Base-by-base conservation (phyloP, 2,113 vertebrate genomes). In the Proteles cristata region DNA sequence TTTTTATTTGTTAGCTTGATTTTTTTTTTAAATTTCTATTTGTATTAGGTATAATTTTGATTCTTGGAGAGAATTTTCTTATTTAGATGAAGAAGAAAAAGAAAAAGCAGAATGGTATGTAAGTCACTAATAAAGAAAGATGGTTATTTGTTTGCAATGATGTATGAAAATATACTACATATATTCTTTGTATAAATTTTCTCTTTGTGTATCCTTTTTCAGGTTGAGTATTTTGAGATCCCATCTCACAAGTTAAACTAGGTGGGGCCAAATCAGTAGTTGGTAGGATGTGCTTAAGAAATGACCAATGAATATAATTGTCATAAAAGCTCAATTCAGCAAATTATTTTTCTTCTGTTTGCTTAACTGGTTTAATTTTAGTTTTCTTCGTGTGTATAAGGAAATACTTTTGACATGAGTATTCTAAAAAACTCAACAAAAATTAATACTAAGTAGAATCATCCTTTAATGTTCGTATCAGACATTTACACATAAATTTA, bases 61-160 rank as follows among this genome's bases (percentile, higher is more conserved):
- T 98, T 99, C 99, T 16, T 99, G 99, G 99, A 99, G 99, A 98
- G 99, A 99, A 94, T 99, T 99, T 98, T 99, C 99, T 19, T 99
- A 99, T 96, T 98, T 99, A 98, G 99, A 99, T 97, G 99, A 99
- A 99, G 99, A 99, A 97, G 99, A 99, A 98, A 99, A 99, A 98
- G 99, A 99, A 98, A 99, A 99, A 92, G 99, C 99, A 92, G 99
- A 99, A 99, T 99, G 99, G 99, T 99, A 98, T 98, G 15, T 93
- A 98, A 80, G 45, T 96, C 23, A 85, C 61, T 97, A 94, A 71
- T 86, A 90, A 23, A 93, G 39, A 23, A 95, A 96, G 35, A 93
- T 74, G n/a, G n/a, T 92, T 90, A 35, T 74, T 95, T 97, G 58
- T 4, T 77, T 94, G 21, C 88, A 39, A 84, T 96, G 45, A 83